These are phyloP conservation scores for Amblyjoppa fuscipennis DNA, from an alignment of 2,888 invertebrate species.

Conservation along the genomic window DNA sequence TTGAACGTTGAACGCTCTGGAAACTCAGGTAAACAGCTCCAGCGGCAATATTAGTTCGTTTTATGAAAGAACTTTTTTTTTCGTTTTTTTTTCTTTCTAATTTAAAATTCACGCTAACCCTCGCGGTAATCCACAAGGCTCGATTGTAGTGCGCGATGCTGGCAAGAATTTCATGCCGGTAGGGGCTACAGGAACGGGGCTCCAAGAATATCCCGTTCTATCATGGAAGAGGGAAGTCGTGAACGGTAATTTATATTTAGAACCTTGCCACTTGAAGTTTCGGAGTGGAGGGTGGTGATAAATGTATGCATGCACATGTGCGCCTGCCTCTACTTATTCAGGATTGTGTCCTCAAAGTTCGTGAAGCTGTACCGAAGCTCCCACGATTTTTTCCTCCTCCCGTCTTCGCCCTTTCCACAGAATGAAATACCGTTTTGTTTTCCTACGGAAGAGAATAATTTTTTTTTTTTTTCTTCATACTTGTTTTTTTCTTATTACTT, in stretches of 20 bases:
- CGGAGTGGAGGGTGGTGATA: conserved; percentile 37
- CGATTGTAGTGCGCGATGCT: conserved; percentile 20
- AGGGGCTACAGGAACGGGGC: conserved; percentile 9
- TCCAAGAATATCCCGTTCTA: conserved; percentile 58
- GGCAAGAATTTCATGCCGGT: conserved; percentile 15
- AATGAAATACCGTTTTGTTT: not conserved
- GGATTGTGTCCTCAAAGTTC: conserved; percentile 12
- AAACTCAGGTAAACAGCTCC: not conserved
- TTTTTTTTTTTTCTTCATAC: not conserved
- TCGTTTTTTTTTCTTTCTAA: not conserved
- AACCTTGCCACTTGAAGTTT: conserved; percentile 52
- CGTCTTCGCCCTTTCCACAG: not conserved
- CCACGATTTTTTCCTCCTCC: not conserved
- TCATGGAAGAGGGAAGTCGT: conserved; percentile 51
- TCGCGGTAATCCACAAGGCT: not conserved
- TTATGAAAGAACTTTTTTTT: not conserved
- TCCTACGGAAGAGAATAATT: not conserved
- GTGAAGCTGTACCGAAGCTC: not conserved
- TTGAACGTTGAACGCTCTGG: too few relatives aligned
- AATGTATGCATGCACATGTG: conserved; percentile 18
- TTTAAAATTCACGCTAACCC: not conserved
- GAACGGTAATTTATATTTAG: conserved; percentile 60
- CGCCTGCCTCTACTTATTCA: conserved; percentile 6
- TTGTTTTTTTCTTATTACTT: conserved; percentile 22
- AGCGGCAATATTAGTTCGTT: not conserved